Percentiles rank a stretch among this genome's conserved stretches.
phyloP scores from a whole-genome alignment of 2,797 vertebrate genomes.

The Micromesistius poutassou region DNA sequence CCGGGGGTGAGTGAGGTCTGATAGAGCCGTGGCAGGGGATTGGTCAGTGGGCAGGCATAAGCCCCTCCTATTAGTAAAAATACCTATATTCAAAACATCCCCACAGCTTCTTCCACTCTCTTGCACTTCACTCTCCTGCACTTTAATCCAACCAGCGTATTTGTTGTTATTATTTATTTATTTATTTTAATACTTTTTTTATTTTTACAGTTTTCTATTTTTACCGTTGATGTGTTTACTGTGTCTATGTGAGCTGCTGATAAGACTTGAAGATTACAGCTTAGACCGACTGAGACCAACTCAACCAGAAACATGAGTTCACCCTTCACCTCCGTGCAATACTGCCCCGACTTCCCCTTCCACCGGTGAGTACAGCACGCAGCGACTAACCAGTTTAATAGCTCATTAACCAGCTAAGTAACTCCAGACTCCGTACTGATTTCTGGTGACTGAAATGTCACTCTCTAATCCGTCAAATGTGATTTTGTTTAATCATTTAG shows the following conservation, averaged over 20 bases:
- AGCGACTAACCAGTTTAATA: neutral
- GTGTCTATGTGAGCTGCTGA: constrained; percentile 57
- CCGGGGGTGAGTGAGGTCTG: constrained; percentile 75
- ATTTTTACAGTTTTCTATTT: constrained; percentile 24
- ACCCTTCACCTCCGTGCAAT: constrained; percentile 84
- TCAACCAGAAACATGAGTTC: constrained; percentile 83
- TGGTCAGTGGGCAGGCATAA: constrained; percentile 77
- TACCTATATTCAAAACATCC: constrained; percentile 81
- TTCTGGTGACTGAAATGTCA: neutral
- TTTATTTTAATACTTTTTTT: constrained; percentile 55
- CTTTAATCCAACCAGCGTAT: constrained; percentile 73
- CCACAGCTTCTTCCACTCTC: constrained; percentile 78
- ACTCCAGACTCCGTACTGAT: neutral
- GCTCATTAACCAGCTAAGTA: neutral
- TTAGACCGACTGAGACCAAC: constrained; percentile 55
- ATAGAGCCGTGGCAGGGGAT: constrained; percentile 78
- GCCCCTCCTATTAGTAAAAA: constrained; percentile 84
- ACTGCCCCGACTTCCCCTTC: constrained; percentile 89
- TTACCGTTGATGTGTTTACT: constrained; percentile 41
- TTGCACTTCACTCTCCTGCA: constrained; percentile 83
- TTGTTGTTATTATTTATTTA: constrained; percentile 67
- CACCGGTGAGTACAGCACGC: constrained; percentile 84
- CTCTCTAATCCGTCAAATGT: neutral
- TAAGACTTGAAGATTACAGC: constrained; percentile 60
- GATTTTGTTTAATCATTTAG: neutral